Percentiles rank a stretch among this genome's conserved stretches.
These are phyloP conservation scores for Pelecanus crispus DNA, from an alignment of 2,113 vertebrate species.

Conservation along the genomic window DNA sequence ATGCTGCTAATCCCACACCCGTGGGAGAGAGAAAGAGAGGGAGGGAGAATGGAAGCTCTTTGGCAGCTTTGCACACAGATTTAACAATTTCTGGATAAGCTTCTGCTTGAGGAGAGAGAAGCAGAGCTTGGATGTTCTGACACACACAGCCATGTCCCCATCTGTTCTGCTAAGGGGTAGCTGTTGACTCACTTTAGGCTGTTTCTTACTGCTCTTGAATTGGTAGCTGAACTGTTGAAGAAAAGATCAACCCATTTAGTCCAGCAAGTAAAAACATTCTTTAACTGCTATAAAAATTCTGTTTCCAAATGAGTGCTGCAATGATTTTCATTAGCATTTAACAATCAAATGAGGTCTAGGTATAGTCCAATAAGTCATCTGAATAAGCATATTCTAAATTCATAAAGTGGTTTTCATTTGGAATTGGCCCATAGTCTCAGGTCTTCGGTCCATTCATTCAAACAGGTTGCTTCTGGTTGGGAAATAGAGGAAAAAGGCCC, in stretches of 20 bases:
- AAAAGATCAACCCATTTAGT: neutral
- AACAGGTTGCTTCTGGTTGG: neutral
- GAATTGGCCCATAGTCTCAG: neutral
- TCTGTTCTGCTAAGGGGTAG: neutral
- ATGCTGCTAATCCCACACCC: neutral
- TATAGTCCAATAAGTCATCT: neutral
- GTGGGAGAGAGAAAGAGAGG: neutral
- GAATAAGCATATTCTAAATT: neutral
- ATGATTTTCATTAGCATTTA: neutral
- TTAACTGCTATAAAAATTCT: neutral
- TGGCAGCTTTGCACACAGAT: neutral
- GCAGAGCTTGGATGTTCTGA: neutral
- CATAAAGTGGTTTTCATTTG: neutral
- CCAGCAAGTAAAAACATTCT: neutral
- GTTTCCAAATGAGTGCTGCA: neutral
- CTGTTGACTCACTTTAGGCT: neutral
- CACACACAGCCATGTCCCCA: neutral
- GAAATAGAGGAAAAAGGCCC: neutral
- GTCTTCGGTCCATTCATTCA: neutral
- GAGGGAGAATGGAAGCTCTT: neutral
- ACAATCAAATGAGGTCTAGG: neutral
- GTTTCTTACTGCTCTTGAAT: neutral
- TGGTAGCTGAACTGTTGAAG: neutral
- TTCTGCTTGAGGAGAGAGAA: neutral
- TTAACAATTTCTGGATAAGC: neutral